Conservation (phyloP, 2,113 vertebrate species). For the Campylomormyrus numenius region DNA sequence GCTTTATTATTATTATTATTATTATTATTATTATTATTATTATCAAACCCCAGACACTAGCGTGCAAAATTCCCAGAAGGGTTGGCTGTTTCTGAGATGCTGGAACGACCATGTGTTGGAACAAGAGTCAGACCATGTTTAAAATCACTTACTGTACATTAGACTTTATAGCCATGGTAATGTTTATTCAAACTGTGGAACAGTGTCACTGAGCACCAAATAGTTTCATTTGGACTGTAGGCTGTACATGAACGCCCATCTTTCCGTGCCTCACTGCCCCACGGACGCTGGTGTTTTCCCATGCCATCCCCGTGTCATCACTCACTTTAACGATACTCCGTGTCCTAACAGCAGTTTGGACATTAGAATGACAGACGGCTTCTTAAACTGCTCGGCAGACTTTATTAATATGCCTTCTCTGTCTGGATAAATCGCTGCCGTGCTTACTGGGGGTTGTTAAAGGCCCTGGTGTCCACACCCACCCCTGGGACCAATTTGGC, state of each 20-base stretch:
- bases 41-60: not conserved
- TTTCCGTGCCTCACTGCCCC: not conserved
- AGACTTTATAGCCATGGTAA: not conserved
- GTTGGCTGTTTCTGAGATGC: not conserved
- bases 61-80: not conserved
- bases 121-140: not conserved
- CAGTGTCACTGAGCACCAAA: not conserved
- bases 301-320: not conserved
- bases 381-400: not conserved
- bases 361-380: conserved; percentile 17
- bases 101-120: not conserved
- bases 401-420: conserved; percentile 17
- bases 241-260: not conserved
- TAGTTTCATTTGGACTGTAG: not conserved
- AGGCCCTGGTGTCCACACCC: conserved; percentile 43
- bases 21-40: not conserved
- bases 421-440: conserved; percentile 13
- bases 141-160: not conserved
- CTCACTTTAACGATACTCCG: conserved; percentile 15
- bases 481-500: conserved; percentile 3
- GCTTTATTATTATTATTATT: not conserved
- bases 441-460: conserved; percentile 35
- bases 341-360: conserved; percentile 10
- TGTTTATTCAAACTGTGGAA: not conserved
- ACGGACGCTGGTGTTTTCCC: not conserved